These are phyloP conservation scores for Streptopelia turtur DNA, from an alignment of 2,797 vertebrate species.

Conservation along the genomic window DNA sequence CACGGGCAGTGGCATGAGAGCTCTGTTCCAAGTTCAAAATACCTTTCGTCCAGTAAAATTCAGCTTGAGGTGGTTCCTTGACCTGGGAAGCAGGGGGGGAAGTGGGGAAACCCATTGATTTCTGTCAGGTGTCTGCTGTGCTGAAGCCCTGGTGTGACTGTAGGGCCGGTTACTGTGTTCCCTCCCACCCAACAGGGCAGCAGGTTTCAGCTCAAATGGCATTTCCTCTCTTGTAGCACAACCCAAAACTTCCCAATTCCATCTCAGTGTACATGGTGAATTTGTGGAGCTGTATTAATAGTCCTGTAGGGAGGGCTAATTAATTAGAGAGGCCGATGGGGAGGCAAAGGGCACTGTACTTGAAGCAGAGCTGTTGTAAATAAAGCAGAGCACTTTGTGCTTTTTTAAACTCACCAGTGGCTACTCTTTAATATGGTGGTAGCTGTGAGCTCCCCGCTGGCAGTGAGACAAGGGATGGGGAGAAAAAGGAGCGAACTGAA, in stretches of 20 bases:
- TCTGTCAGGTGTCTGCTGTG: neutral
- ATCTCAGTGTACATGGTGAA: rapidly evolving
- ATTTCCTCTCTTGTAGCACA: neutral
- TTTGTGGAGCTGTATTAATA: neutral
- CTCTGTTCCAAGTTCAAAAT: neutral
- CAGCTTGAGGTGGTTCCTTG: neutral
- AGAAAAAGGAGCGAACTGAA: neutral
- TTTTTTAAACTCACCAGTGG: neutral
- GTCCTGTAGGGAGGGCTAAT: neutral
- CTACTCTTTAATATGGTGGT: neutral
- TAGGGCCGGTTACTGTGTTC: neutral
- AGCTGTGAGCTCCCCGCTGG: neutral
- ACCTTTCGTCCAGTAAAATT: neutral
- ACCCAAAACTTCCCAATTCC: neutral
- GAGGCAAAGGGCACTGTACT: neutral
- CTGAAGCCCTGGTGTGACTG: neutral
- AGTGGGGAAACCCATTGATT: neutral
- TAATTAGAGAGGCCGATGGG: neutral
- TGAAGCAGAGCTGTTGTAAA: neutral
- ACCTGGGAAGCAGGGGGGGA: neutral
- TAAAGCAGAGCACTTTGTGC: rapidly evolving
- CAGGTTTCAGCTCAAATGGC: neutral
- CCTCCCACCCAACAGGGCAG: neutral
- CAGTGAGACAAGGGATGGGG: neutral
- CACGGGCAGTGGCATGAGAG: neutral